phyloP scores from a whole-genome alignment of 2,888 invertebrate genomes.

The Stictocephala bisonia region DNA sequence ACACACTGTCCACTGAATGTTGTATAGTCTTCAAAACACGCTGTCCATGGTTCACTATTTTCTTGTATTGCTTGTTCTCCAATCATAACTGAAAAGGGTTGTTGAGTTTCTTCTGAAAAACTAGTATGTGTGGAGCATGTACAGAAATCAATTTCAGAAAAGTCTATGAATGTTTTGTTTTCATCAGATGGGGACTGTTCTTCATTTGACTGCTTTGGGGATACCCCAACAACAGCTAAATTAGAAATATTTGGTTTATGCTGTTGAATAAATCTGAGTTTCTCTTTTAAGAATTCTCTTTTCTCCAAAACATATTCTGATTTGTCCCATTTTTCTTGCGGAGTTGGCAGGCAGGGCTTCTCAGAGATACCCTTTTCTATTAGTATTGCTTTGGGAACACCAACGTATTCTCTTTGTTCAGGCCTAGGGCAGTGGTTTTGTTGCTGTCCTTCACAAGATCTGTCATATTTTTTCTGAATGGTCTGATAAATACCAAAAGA shows the following conservation, averaged over 20 bases:
- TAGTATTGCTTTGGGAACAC: conserved; percentile 9
- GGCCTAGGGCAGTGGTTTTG: not conserved
- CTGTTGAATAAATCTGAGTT: not conserved
- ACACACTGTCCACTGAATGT: too few relatives aligned
- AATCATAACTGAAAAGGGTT: not conserved
- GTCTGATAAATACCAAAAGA: conserved; percentile 9
- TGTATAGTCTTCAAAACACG: conserved; percentile 11
- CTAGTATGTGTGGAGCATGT: too few relatives aligned
- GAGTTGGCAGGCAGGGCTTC: not conserved
- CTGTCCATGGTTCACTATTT: not conserved
- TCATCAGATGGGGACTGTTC: too few relatives aligned
- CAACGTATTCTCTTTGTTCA: conserved; percentile 17
- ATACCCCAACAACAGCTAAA: conserved; percentile 16
- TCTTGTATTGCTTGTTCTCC: not conserved
- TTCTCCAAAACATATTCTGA: not conserved
- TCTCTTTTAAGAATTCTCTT: not conserved
- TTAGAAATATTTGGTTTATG: not conserved
- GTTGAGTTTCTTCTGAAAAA: too few relatives aligned
- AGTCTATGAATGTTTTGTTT: too few relatives aligned
- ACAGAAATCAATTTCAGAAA: too few relatives aligned
- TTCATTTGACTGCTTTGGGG: too few relatives aligned
- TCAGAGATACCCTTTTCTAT: not conserved
- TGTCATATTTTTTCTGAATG: conserved; percentile 33
- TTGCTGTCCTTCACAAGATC: not conserved
- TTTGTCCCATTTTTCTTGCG: conserved; percentile 2